Conservation (phyloP, 2,797 vertebrate species). For the Synanceia verrucosa region DNA sequence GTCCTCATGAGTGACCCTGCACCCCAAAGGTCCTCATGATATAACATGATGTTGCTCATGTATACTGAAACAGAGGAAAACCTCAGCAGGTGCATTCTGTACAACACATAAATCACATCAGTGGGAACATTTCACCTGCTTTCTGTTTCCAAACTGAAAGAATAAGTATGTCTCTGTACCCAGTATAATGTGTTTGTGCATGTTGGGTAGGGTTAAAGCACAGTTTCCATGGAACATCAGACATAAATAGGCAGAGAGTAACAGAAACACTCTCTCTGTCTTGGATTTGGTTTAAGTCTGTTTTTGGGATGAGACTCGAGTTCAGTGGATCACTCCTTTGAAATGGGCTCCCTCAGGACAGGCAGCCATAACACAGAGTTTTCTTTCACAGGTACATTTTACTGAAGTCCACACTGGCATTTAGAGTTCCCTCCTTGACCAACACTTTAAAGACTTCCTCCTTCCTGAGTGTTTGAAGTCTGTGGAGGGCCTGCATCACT, state of each 20-base stretch:
- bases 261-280: conserved; percentile 9
- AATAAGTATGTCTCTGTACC: neutral
- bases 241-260: neutral
- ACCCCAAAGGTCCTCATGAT: too few relatives aligned
- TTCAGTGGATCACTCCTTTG: conserved; percentile 2
- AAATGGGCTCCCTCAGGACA: neutral
- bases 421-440: conserved; percentile 4
- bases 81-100: neutral
- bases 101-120: conserved; percentile 32
- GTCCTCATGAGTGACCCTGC: too few relatives aligned
- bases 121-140: conserved; percentile 11
- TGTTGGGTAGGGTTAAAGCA: neutral
- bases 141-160: neutral
- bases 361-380: neutral
- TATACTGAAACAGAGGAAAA: conserved; percentile 11
- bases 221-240: neutral
- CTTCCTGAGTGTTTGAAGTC: neutral
- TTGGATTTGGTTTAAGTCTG: conserved; percentile 2
- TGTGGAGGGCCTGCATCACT: neutral
- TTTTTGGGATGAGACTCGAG: neutral
- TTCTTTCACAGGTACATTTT: neutral
- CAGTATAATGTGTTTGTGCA: neutral
- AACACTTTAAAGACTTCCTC: neutral
- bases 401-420: neutral
- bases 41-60: neutral